These are phyloP conservation scores for Sipunculus nudus DNA, from an alignment of 2,888 invertebrate species.

Conservation along the genomic window DNA sequence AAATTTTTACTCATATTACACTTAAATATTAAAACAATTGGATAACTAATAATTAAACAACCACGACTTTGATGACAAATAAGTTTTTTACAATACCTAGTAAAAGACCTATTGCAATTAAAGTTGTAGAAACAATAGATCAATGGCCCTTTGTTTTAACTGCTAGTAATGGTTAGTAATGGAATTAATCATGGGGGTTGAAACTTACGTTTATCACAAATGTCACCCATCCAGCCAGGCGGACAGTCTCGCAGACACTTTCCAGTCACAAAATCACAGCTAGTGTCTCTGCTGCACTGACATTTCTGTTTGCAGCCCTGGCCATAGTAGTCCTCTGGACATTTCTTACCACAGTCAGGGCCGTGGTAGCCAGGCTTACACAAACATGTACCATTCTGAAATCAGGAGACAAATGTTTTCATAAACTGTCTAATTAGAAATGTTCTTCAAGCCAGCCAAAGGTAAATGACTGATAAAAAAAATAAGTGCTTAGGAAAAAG, in stretches of 20 bases:
- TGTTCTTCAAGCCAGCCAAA: no score
- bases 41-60: no score
- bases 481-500: no score
- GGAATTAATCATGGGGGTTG: not conserved
- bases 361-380: conserved; percentile 68
- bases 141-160: not conserved
- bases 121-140: no score
- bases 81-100: no score
- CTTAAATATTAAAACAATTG: no score
- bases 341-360: conserved; percentile 63
- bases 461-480: no score
- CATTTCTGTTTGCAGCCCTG: conserved; percentile 55
- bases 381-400: conserved; percentile 79
- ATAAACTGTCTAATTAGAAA: no score
- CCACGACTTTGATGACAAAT: no score
- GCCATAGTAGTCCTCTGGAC: conserved; percentile 55
- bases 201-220: conserved; percentile 57
- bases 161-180: not conserved
- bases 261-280: conserved; percentile 60
- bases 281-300: conserved; percentile 48
- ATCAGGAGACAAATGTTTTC: conserved; percentile 10
- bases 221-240: conserved; percentile 59
- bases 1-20: no score
- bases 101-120: no score
- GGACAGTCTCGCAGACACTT: conserved; percentile 60